Evolutionary conservation across 2,888 invertebrate species (phyloP), one percentile per base, ranked within the genome.

Genomic region (Nezara viridula): DNA sequence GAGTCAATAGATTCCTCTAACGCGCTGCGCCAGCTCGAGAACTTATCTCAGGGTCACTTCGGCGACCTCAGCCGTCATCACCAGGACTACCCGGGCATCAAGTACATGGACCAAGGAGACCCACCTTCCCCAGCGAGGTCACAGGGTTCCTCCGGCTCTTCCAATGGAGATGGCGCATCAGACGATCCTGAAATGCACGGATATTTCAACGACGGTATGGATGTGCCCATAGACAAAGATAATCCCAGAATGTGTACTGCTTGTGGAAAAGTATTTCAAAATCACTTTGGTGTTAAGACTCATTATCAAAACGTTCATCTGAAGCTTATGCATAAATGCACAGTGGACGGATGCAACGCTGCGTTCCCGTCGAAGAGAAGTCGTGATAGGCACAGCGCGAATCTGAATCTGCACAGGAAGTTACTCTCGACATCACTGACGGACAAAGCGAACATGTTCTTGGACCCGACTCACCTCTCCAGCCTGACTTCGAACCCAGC

Each of bases 271-370:
- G 95, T 97, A 92, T 98, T 98, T 93, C 98, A 97, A 93, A 98
- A 98, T 92, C 96, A 97, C 92, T 98, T 98, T 92, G 96, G 97
- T 87, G 96, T 98, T 44, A 98, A 98, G 93, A 97, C 97, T 2
- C 99, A 99, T 93, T 98, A 98, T 93, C 98, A 98, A 94, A 98
- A 97, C 93, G 97, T 98, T 19, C 98, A 99, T 93, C 95, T 98
- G 88, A 98, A 98, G 93, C 93, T 98, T 90, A 97, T 98, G 96
- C 98, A 98, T 93, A 97, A 97, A 92, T 99, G 99, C 93, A 97
- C 96, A 92, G 96, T 98, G 47, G 98, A 98, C 91, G 98, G 98
- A 1, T 99, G 99, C 93, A 97, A 97, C 93, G 98, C 98, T 0
- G 97, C 98, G 0, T 99, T 98, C 93, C 97, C 98, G 10, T 98